Base-by-base conservation (phyloP, 2,113 vertebrate species). In the Lepidothrix coronata region DNA sequence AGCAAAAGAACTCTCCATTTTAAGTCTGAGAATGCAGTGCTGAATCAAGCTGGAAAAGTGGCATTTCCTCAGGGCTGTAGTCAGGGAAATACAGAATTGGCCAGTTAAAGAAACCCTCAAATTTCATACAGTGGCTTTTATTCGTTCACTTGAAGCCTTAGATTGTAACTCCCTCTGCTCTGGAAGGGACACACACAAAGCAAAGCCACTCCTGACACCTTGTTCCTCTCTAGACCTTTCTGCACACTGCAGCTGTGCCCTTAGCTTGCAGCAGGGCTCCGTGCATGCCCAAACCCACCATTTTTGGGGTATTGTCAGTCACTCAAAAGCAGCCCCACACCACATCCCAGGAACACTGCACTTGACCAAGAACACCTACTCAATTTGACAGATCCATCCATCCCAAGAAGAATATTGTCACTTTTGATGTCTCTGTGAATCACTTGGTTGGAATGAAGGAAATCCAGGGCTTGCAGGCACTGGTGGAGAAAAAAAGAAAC, bases 401-500 rank as follows among this genome's bases (percentile, higher is more conserved):
- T 99, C 37, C 99, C 99, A 51, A 99, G 98, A 59, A 99, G 99
- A 97, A 99, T 99, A 96, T 99, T 99, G 98, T 99, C 99, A 43
- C 99, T 99, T 97, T 99, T 99, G 96, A 99, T 99, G 94, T 99
- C 99, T 98, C 99, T 98, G 86, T 99, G 99, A 97, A 99, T 99
- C 94, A 99, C 99, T 97, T 99, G 99, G 96, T 99, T 99, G 89
- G 99, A 99, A 97, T 99, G 99, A 48, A 99, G 98, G 97, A 99
- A 99, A 97, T 99, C 99, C 97, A 99, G 97, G 18, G 99, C 99
- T 98, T 99, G 99, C 91, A 99, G 98, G 98, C 99, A 99, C 99
- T 99, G 92, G 71, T 4, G 54, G 86, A 85, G 95, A 62, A 91
- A 77, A 91, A 91, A 84, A 96, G 23, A 86, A 95, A 88, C 14